phyloP scores from a whole-genome alignment of 1,140 invertebrate genomes.

The Caligus rogercresseyi region DNA sequence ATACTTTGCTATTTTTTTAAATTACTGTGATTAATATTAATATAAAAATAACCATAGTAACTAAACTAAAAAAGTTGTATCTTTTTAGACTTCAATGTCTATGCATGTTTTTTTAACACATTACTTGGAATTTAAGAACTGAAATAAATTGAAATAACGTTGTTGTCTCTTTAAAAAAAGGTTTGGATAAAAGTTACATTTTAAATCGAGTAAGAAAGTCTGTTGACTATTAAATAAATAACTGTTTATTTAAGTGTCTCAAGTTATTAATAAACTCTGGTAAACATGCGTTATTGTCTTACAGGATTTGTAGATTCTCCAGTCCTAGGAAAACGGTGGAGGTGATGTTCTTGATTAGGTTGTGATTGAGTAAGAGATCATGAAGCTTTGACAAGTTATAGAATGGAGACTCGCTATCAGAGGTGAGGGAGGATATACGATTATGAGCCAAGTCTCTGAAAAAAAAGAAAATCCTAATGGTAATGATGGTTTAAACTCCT shows the following conservation, averaged over 20 bases:
- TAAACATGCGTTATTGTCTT: slow-evolving; percentile 22
- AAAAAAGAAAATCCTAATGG: slow-evolving; percentile 11
- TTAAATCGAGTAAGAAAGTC: too few relatives aligned
- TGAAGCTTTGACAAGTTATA: slow-evolving; percentile 48
- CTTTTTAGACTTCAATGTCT: not conserved
- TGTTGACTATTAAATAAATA: too few relatives aligned
- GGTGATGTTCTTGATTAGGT: slow-evolving; percentile 52
- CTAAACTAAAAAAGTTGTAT: not conserved
- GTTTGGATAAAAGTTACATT: too few relatives aligned
- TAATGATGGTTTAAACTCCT: not conserved
- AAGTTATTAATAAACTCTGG: slow-evolving; percentile 2
- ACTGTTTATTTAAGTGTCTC: too few relatives aligned
- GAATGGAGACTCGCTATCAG: slow-evolving; percentile 43
- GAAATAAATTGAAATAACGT: too few relatives aligned
- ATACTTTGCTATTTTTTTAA: too few relatives aligned
- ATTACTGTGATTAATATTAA: slow-evolving; percentile 3
- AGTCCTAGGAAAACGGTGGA: slow-evolving; percentile 61
- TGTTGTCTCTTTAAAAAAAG: too few relatives aligned
- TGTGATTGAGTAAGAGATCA: slow-evolving; percentile 65
- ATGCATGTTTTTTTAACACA: too few relatives aligned
- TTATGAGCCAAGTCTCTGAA: slow-evolving; percentile 72
- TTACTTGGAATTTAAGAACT: too few relatives aligned
- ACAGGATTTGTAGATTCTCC: slow-evolving; percentile 61
- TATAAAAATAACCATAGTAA: not conserved
- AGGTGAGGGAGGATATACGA: slow-evolving; percentile 43